Conservation (phyloP, 2,113 vertebrate genomes). For the Rhynchomys soricoides region DNA sequence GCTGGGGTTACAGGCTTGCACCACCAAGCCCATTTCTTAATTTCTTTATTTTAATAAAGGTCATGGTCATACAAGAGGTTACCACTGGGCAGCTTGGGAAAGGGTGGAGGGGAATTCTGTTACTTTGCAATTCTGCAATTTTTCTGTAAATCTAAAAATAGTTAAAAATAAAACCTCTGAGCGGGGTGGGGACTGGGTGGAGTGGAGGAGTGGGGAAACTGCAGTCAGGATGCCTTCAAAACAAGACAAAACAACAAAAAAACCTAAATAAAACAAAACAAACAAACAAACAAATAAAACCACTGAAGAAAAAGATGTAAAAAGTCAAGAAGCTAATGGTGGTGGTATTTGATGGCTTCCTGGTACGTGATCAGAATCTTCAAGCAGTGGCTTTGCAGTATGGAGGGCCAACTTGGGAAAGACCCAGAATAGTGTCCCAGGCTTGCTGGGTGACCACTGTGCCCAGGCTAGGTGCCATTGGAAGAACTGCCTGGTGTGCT, state of each 20-base stretch:
- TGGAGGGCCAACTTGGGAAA: not conserved
- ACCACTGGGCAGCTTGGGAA: not conserved
- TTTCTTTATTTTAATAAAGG: not conserved
- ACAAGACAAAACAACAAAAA: not conserved
- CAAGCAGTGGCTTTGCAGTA: not conserved
- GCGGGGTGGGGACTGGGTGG: not conserved
- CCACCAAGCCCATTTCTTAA: not conserved
- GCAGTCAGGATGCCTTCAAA: not conserved
- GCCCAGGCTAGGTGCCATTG: not conserved
- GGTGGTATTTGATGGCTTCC: not conserved
- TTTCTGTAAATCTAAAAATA: conserved; percentile 30
- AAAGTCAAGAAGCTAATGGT: not conserved
- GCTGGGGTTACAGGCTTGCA: not conserved
- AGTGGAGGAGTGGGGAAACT: not conserved
- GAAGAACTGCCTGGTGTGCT: not conserved
- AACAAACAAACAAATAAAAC: not conserved
- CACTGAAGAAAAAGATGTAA: not conserved
- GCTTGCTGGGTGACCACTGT: not conserved
- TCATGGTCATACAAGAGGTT: not conserved
- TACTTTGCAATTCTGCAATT: not conserved
- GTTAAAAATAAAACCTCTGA: conserved; percentile 18
- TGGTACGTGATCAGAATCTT: not conserved
- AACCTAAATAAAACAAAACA: not conserved
- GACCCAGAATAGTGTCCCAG: no score
- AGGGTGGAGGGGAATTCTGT: not conserved